Conservation (phyloP, 2,797 vertebrate species). For the Myotis pilosus region DNA sequence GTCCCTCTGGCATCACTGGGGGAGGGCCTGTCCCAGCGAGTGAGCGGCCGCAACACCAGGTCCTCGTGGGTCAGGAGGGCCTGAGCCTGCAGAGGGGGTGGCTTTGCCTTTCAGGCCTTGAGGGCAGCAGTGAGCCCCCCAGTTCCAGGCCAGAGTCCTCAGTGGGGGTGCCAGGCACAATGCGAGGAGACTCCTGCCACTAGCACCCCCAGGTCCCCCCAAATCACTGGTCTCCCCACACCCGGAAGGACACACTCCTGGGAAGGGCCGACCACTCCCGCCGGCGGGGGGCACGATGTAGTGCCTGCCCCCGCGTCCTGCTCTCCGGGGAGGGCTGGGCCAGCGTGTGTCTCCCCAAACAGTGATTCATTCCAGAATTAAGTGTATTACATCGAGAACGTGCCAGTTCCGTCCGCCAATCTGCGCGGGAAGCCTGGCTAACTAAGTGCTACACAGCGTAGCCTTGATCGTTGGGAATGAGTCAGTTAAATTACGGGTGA, state of each 20-base stretch:
- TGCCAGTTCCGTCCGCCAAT: constrained; percentile 78
- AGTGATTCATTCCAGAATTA: constrained; percentile 84
- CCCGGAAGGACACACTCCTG: accelerated
- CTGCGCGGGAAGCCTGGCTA: constrained; percentile 79
- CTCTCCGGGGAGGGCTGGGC: neutral
- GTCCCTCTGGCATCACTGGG: constrained; percentile 3
- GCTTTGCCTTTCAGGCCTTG: accelerated
- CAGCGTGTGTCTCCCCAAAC: neutral
- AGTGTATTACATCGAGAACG: constrained; percentile 82
- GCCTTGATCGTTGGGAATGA: constrained; percentile 82
- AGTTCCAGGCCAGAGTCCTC: neutral
- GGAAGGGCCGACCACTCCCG: no score
- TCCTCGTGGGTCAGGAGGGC: accelerated
- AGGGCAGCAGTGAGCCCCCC: neutral
- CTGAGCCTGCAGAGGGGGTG: accelerated
- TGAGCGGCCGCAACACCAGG: neutral
- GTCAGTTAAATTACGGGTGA: constrained; percentile 83
- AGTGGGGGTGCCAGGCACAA: neutral
- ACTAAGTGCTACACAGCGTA: constrained; percentile 84
- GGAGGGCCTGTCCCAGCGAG: neutral
- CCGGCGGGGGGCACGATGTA: neutral
- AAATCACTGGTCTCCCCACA: neutral
- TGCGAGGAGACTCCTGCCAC: no score
- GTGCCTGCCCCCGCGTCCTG: neutral
- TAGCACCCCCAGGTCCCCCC: neutral